phyloP scores from a whole-genome alignment of 2,888 invertebrate species.

The Hypomecis atomaria region DNA sequence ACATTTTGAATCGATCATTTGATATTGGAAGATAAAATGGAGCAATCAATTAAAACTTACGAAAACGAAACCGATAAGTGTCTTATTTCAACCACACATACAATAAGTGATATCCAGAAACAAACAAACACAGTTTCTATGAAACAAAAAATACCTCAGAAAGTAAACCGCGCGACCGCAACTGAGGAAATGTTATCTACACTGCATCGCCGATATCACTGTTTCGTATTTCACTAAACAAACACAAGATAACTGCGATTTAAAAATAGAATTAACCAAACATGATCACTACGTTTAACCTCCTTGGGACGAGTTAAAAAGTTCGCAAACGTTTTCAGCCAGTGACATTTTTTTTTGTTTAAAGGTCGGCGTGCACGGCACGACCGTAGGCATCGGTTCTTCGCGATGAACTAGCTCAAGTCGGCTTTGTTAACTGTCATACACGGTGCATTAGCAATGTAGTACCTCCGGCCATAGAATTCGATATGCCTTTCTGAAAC shows the following conservation, averaged over 20 bases:
- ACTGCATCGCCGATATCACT: slow-evolving; percentile 65
- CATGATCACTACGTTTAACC: slow-evolving; percentile 18
- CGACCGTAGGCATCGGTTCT: slow-evolving; percentile 57
- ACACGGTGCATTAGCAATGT: slow-evolving; percentile 38
- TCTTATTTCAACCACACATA: slow-evolving; percentile 16
- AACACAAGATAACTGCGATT: slow-evolving; percentile 60
- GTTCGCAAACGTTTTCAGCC: slow-evolving; percentile 22
- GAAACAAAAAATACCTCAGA: slow-evolving; percentile 55
- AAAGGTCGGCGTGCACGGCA: slow-evolving; percentile 50
- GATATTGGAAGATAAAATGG: neutral
- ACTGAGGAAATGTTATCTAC: slow-evolving; percentile 69
- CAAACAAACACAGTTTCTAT: slow-evolving; percentile 26
- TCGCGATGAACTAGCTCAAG: slow-evolving; percentile 59
- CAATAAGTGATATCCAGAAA: slow-evolving; percentile 18
- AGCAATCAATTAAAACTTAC: neutral
- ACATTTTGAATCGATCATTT: neutral
- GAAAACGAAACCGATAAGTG: slow-evolving; percentile 6
- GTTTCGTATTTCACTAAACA: slow-evolving; percentile 66
- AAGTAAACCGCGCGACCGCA: slow-evolving; percentile 65
- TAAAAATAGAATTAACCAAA: slow-evolving; percentile 39
- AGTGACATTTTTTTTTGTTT: slow-evolving; percentile 36
- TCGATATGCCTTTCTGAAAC: slow-evolving; percentile 28
- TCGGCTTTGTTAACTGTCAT: slow-evolving; percentile 36
- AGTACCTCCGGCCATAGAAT: slow-evolving; percentile 33
- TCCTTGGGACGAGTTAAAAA: slow-evolving; percentile 26